phyloP scores from a whole-genome alignment of 2,797 vertebrate genomes.

The Pangasius mekongensis region DNA sequence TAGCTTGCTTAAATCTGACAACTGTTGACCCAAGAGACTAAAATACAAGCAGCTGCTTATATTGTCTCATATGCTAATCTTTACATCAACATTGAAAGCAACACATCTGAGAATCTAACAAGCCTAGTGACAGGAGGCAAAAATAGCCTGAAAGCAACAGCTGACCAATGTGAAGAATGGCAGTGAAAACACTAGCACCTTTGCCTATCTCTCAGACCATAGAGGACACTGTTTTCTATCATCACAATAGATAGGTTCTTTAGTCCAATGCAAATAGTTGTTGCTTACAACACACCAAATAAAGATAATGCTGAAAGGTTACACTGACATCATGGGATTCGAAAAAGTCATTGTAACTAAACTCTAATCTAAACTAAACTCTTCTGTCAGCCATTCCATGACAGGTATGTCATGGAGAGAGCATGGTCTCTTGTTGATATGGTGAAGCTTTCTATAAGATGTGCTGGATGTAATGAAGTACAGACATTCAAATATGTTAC shows the following conservation, averaged over 20 bases:
- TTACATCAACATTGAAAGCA: conserved; percentile 53
- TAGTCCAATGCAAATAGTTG: not conserved
- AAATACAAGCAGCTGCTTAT: conserved; percentile 59
- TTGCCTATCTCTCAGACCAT: not conserved
- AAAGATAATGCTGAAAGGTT: not conserved
- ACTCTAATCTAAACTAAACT: conserved; percentile 1
- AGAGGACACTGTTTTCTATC: not conserved
- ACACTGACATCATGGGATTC: conserved; percentile 15
- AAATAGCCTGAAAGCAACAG: conserved; percentile 64
- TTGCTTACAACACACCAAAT: not conserved
- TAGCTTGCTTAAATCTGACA: conserved; percentile 19
- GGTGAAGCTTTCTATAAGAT: not conserved
- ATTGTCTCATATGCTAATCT: conserved; percentile 60
- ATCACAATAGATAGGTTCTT: not conserved
- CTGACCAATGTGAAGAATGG: conserved; percentile 67
- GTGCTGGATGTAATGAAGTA: not conserved
- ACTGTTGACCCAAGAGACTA: conserved; percentile 30
- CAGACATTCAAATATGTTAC: not conserved
- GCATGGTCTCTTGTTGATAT: not conserved
- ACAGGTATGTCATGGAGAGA: conserved; percentile 27
- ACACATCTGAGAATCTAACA: conserved; percentile 68
- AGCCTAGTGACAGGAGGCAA: conserved; percentile 58
- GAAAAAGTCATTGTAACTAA: conserved; percentile 33
- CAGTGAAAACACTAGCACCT: conserved; percentile 52
- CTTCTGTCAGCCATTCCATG: conserved; percentile 33